These are phyloP conservation scores for Acanthurus leucopareius DNA, from an alignment of 2,797 vertebrate genomes.

Conservation along the genomic window DNA sequence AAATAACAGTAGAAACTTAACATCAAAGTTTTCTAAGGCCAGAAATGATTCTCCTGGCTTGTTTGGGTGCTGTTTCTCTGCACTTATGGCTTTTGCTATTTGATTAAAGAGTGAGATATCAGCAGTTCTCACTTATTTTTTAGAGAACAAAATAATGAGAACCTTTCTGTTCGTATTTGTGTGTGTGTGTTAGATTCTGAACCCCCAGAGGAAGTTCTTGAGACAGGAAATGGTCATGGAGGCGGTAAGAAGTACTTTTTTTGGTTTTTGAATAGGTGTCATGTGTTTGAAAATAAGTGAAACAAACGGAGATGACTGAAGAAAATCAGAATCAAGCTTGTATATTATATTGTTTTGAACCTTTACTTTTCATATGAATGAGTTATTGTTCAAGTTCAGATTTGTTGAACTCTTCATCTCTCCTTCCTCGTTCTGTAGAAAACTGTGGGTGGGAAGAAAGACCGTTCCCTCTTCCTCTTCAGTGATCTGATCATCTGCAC, in stretches of 20 bases:
- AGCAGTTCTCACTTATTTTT: not conserved
- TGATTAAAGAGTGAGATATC: not conserved
- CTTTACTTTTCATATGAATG: too few species aligned
- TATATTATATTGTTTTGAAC: too few species aligned
- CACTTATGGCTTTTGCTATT: not conserved
- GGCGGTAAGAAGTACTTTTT: conserved; percentile 87
- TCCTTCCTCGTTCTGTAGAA: conserved; percentile 85
- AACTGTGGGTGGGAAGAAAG: conserved; percentile 95
- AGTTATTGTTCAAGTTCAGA: too few species aligned
- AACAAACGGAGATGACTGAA: not conserved
- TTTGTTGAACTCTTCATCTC: conserved; percentile 1
- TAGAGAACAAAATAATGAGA: not conserved
- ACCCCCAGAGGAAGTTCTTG: conserved; percentile 95
- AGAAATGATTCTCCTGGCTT: not conserved
- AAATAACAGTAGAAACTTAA: too few species aligned
- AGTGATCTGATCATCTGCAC: conserved; percentile 97
- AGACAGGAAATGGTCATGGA: conserved; percentile 98
- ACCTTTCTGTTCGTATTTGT: not conserved
- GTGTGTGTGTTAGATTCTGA: conserved; percentile 89
- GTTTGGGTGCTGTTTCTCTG: not conserved
- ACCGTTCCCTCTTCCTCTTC: conserved; percentile 98
- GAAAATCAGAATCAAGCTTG: not conserved
- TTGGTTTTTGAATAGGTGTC: not conserved
- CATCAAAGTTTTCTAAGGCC: not conserved
- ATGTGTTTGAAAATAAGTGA: not conserved